phyloP scores from a whole-genome alignment of 1,140 invertebrate species.

The Brevipalpus yothersi region DNA sequence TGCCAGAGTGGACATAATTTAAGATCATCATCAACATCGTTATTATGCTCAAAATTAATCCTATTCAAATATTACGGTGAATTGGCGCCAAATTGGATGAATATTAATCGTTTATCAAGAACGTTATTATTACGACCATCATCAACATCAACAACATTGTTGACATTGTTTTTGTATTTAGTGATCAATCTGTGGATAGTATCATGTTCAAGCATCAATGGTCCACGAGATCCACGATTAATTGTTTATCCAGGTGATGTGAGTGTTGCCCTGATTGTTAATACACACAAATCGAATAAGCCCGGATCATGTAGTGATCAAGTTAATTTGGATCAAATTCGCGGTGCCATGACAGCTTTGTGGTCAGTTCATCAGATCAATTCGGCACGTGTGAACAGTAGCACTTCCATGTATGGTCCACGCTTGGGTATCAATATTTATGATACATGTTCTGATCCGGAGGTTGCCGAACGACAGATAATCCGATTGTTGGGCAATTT shows the following conservation, averaged over 20 bases:
- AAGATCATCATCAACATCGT: too few relatives aligned
- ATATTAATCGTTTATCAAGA: too few relatives aligned
- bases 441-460: conserved; percentile 9
- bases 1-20: too few relatives aligned
- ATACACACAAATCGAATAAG: neutral
- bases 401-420: neutral
- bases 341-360: neutral
- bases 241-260: conserved; percentile 2
- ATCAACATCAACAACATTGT: too few relatives aligned
- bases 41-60: too few relatives aligned
- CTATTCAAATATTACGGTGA: too few relatives aligned
- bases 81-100: too few relatives aligned
- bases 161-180: too few relatives aligned
- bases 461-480: conserved; percentile 9
- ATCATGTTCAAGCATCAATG: too few relatives aligned
- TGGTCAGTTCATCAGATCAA: conserved; percentile 2
- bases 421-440: conserved; percentile 9
- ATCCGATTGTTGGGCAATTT: conserved; percentile 7
- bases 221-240: neutral
- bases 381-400: neutral
- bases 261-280: neutral
- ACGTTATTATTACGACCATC: too few relatives aligned
- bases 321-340: neutral
- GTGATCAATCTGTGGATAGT: too few relatives aligned
- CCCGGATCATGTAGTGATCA: neutral